A percentile compares a stretch with the other conserved stretches of the same genome.
Evolutionary conservation across 2,888 invertebrate genomes (phyloP).

Genomic region (Acleris sparsana): DNA sequence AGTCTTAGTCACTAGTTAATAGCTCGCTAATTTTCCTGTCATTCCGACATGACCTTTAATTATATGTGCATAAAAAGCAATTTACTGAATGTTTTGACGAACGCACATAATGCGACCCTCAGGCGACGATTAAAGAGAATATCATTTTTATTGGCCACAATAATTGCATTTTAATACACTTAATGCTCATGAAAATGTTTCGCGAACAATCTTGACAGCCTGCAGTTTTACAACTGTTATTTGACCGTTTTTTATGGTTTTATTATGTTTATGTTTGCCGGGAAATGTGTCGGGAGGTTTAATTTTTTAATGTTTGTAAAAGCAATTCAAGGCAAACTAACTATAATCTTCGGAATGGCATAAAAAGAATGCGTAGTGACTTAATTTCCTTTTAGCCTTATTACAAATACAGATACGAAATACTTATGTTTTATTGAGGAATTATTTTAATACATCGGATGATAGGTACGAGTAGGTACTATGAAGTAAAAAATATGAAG

Average conservation of each 20-base stretch:
- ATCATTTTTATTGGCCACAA: constrained; percentile 61
- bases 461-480: too few species aligned
- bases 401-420: too few species aligned
- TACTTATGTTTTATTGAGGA: too few species aligned
- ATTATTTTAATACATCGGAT: too few species aligned
- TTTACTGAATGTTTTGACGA: constrained; percentile 40
- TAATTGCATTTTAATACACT: constrained; percentile 69
- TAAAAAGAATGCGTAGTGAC: too few species aligned
- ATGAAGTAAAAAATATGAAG: too few species aligned
- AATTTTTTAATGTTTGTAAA: constrained; percentile 17
- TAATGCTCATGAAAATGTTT: constrained; percentile 53
- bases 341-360: too few species aligned
- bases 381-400: too few species aligned
- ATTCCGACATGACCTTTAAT: constrained; percentile 54
- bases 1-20: constrained; percentile 46
- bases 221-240: constrained; percentile 42
- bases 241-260: constrained; percentile 38
- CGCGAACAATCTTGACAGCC: constrained; percentile 47
- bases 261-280: constrained; percentile 25
- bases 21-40: constrained; percentile 62
- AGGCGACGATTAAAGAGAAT: constrained; percentile 57
- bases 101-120: constrained; percentile 46
- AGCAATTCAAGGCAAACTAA: too few species aligned
- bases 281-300: constrained; percentile 22
- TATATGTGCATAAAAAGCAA: constrained; percentile 46